Base-by-base conservation (phyloP, 2,888 invertebrate species). In the Apamea crenata region DNA sequence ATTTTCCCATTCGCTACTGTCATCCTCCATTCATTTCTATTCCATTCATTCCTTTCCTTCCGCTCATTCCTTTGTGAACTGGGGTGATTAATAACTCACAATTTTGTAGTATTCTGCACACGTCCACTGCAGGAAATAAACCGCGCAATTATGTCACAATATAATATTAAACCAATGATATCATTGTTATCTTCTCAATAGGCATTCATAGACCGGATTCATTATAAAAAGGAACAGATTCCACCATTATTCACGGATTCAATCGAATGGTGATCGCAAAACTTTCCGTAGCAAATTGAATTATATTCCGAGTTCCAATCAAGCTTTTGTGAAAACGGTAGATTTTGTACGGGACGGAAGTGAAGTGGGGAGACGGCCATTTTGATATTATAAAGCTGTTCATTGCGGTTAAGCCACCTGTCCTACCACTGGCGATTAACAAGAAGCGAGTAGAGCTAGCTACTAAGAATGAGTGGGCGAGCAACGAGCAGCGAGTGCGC, bases 291-390 rank as follows among this genome's bases (percentile, higher is more conserved):
- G 61, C 29, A 61, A 77, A 87, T 76, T 65, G 68, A 84, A 84
- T 84, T 87, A 80, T 80, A 69, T 72, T 61, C 69, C 21, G 53
- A 66, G 40, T 75, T 80, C 56, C 84, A 85, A 87, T 75, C 80
- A 79, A 80, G 87, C 40, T 50, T 78, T 65, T 36, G 29, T 65
- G 50, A 36, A 69, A 83, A 50, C 59, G 25, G n/a, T 68, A 61
- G 61, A 56, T 72, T 72, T 71, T 1, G 18, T 50, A 10, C 40
- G n/a, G 25, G n/a, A 69, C 0, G 56, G 50, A 79, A 84, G 59
- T 70, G 40, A 65, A 50, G 32, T 4, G 0, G 29, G 21, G 16
- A 40, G 29, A 29, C 14, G 14, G 32, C 0, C 14, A 56, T 84
- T 83, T 67, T 63, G 18, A 71, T 36, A 61, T 63, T 71, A 25